Percentiles rank a stretch among this genome's conserved stretches.
These are phyloP conservation scores for Melanostigma gelatinosum DNA, from an alignment of 2,113 vertebrate genomes.

Conservation along the genomic window DNA sequence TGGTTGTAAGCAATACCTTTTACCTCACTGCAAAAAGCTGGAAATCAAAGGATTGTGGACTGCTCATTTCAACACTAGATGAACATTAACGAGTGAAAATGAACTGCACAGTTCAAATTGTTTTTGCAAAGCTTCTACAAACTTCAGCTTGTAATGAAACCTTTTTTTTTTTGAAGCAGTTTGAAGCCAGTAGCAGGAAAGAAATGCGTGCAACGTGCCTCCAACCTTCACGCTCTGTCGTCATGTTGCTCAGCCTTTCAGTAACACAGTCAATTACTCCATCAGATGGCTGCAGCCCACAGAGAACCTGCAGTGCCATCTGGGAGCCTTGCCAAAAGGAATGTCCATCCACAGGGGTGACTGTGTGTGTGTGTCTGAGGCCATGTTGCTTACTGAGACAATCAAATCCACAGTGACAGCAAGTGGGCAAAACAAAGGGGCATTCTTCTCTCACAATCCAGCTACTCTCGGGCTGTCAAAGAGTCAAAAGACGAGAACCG, in stretches of 20 bases:
- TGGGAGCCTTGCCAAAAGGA: slow-evolving; percentile 74
- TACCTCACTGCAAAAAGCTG: too few relatives aligned
- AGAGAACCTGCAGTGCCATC: slow-evolving; percentile 68
- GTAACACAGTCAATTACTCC: slow-evolving; percentile 50
- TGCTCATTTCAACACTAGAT: neutral
- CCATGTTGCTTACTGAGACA: slow-evolving; percentile 67
- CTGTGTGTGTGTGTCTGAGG: slow-evolving; percentile 57
- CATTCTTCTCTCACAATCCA: slow-evolving; percentile 72
- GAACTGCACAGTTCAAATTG: neutral
- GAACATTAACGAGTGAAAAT: neutral
- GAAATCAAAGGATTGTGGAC: neutral
- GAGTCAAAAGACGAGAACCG: slow-evolving; percentile 65
- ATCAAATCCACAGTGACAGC: slow-evolving; percentile 78
- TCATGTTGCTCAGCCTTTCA: slow-evolving; percentile 37
- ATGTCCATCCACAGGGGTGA: slow-evolving; percentile 71
- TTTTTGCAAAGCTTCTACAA: slow-evolving; percentile 18
- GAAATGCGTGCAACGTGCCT: slow-evolving; percentile 5
- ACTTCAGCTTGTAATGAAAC: neutral
- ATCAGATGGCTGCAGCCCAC: slow-evolving; percentile 40
- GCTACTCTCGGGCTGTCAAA: slow-evolving; percentile 65
- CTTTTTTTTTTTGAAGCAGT: neutral
- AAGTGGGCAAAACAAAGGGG: slow-evolving; percentile 73
- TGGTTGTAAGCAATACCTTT: slow-evolving; percentile 35
- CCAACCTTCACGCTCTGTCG: slow-evolving; percentile 20
- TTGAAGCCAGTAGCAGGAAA: slow-evolving; percentile 17